A percentile compares a stretch with the other conserved stretches of the same genome.
phyloP scores from a whole-genome alignment of 2,797 vertebrate genomes.

The Muscicapa comitata region DNA sequence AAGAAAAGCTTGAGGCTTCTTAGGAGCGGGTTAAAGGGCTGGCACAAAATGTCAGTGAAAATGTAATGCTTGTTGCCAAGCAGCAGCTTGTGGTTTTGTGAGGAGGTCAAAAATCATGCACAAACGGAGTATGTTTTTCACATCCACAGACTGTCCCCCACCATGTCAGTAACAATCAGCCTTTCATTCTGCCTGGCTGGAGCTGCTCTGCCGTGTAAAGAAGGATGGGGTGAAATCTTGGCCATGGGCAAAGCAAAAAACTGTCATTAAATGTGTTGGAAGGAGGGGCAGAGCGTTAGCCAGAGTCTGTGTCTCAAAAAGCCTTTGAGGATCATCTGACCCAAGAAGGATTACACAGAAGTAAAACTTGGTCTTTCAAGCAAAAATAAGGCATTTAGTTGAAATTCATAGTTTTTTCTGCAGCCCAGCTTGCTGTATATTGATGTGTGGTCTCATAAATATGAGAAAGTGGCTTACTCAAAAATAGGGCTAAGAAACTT shows the following conservation, averaged over 20 bases:
- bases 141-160: neutral
- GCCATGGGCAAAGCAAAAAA: neutral
- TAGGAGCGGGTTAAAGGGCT: neutral
- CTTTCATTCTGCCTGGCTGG: neutral
- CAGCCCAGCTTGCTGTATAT: neutral
- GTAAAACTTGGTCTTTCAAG: neutral
- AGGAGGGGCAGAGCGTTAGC: neutral
- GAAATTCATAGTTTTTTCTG: neutral
- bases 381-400: neutral
- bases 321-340: neutral
- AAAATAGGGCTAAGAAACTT: neutral
- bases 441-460: neutral
- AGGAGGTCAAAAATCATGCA: constrained; percentile 8
- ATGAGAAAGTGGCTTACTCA: neutral
- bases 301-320: neutral
- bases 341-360: neutral
- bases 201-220: neutral
- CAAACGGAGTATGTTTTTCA: neutral
- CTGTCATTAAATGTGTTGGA: neutral
- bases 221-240: constrained; percentile 4
- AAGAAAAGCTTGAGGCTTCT: constrained; percentile 4
- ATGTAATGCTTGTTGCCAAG: neutral
- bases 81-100: constrained; percentile 33
- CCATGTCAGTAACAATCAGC: neutral
- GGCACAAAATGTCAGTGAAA: neutral